Base-by-base conservation (phyloP, 1,140 invertebrate species). In the Zelostemma sp. region DNA sequence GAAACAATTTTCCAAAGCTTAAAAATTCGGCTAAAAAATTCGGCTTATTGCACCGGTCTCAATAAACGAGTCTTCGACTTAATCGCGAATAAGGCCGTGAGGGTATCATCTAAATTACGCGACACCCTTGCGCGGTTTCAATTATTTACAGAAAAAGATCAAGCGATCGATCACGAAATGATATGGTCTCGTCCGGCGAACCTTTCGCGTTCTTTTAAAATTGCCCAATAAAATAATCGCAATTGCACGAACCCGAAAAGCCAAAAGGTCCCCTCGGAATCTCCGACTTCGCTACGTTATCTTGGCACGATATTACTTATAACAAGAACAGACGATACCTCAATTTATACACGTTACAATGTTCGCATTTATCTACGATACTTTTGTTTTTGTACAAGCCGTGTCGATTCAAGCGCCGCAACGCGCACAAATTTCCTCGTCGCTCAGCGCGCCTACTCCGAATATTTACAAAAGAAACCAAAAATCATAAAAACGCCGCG, bases 31-130 rank as follows among this genome's bases (percentile, higher is more conserved):
- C 21, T 25, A 25, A 25, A 51, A 47, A 56, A 68, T 38, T 51
- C 18, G 50, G 62, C 17, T 74, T 74, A 76, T 76, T 74, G 74
- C 74, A 76, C 72, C 21, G 38, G 60, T 63, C 54, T 73, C 68
- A n/a, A 56, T 65, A 67, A 68, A 43, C 33, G 68, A 75, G 67
- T 68, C 66, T 76, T 74, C 72, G 66, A 69, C 68, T 71, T 68
- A 70, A 67, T 56, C 60, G 60, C 64, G 58, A 67, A 19, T 64
- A 66, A 61, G 59, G 67, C 55, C 65, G 56, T 58, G n/a, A n/a
- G n/a, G n/a, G n/a, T n/a, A n/a, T n/a, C n/a, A n/a, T n/a, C n/a
- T n/a, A n/a, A n/a, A n/a, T n/a, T n/a, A n/a, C n/a, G n/a, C n/a
- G n/a, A n/a, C n/a, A n/a, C n/a, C n/a, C n/a, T n/a, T n/a, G 38